Evolutionary conservation across 2,113 vertebrate genomes (phyloP).

Genomic region (Thamnophis sirtalis): DNA sequence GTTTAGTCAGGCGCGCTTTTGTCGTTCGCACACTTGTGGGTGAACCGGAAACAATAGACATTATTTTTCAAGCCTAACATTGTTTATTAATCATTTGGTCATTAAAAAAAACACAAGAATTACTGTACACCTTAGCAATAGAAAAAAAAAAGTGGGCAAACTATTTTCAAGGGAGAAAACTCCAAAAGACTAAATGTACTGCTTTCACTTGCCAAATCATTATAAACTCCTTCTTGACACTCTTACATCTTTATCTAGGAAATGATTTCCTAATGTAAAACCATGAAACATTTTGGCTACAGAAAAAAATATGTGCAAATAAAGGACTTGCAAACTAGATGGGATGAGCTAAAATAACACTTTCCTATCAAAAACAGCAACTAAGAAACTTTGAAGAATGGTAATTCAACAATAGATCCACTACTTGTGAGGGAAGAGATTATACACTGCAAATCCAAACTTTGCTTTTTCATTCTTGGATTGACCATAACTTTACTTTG

Average conservation of each 20-base stretch:
- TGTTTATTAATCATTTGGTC: neutral
- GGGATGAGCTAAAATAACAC: neutral
- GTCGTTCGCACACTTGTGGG: too few species aligned
- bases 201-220: neutral
- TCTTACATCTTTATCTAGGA: neutral
- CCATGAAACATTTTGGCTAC: neutral
- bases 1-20: too few species aligned
- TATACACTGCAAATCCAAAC: neutral
- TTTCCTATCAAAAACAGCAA: neutral
- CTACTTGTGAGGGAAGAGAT: neutral
- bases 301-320: neutral
- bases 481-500: neutral
- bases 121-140: neutral
- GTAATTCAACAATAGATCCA: neutral
- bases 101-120: neutral
- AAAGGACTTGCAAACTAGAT: neutral
- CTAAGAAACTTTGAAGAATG: neutral
- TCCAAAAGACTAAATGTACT: neutral
- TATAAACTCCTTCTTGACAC: neutral
- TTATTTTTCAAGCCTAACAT: neutral
- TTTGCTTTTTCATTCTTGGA: neutral
- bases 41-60: neutral
- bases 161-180: neutral
- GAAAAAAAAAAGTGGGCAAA: neutral
- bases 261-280: neutral